These are phyloP conservation scores for Cotesia typhae DNA, from an alignment of 1,140 invertebrate genomes.

Conservation along the genomic window DNA sequence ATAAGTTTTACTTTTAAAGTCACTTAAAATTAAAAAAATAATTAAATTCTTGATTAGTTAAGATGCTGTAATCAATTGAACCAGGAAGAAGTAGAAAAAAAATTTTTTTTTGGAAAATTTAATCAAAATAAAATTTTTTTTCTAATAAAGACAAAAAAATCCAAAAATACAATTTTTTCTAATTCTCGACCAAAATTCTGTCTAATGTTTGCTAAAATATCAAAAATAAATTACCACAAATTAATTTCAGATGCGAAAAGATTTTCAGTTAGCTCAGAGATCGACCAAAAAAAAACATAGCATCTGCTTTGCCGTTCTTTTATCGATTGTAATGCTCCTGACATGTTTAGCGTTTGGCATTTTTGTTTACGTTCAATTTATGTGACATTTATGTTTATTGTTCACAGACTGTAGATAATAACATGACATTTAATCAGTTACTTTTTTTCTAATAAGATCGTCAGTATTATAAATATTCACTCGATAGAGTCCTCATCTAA, in stretches of 20 bases:
- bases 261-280: conserved; percentile 39
- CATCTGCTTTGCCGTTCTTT: not conserved
- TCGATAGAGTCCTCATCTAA: too few relatives aligned
- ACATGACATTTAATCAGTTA: not conserved
- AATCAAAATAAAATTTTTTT: too few relatives aligned
- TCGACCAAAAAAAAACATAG: conserved; percentile 31
- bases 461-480: too few relatives aligned
- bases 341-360: conserved; percentile 29
- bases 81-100: too few relatives aligned
- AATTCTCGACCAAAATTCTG: too few relatives aligned
- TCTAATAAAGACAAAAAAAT: too few relatives aligned
- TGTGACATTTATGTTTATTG: conserved; percentile 25
- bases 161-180: too few relatives aligned
- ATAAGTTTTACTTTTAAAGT: too few relatives aligned
- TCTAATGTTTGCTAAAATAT: not conserved
- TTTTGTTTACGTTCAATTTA: conserved; percentile 37
- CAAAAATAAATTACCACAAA: not conserved
- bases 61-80: too few relatives aligned
- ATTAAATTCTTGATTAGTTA: too few relatives aligned
- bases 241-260: conserved; percentile 41
- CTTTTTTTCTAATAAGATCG: not conserved
- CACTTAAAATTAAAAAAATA: too few relatives aligned
- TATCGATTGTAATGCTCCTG: conserved; percentile 23
- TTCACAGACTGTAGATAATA: not conserved
- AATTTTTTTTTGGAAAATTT: too few relatives aligned